These are phyloP conservation scores for Agrypnus murinus DNA, from an alignment of 2,888 invertebrate genomes.

Conservation along the genomic window DNA sequence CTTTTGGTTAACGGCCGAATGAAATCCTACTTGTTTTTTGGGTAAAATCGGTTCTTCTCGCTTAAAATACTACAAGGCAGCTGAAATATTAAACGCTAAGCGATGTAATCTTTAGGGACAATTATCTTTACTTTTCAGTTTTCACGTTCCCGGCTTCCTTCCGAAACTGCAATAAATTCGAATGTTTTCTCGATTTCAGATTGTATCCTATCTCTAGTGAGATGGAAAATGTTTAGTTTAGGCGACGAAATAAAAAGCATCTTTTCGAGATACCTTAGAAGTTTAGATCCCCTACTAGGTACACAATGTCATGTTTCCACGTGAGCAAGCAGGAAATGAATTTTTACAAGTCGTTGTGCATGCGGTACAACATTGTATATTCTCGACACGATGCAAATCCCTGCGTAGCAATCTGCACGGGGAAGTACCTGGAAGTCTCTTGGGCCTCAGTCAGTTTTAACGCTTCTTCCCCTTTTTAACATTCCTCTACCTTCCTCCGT, in stretches of 20 bases:
- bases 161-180: too few relatives aligned
- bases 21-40: too few relatives aligned
- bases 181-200: too few relatives aligned
- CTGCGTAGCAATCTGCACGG: slow-evolving; percentile 56
- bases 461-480: slow-evolving; percentile 49
- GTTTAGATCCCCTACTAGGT: slow-evolving; percentile 18
- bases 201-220: not conserved
- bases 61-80: too few relatives aligned
- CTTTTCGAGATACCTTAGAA: not conserved
- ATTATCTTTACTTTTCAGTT: too few relatives aligned
- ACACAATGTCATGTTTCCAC: slow-evolving; percentile 36
- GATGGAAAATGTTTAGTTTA: not conserved
- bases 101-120: too few relatives aligned
- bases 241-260: not conserved
- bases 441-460: slow-evolving; percentile 51
- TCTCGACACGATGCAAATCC: slow-evolving; percentile 56
- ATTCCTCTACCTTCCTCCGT: slow-evolving; percentile 40
- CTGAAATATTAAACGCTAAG: too few relatives aligned
- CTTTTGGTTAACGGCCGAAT: too few relatives aligned
- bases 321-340: slow-evolving; percentile 52
- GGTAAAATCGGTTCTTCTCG: too few relatives aligned
- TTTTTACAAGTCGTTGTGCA: slow-evolving; percentile 55
- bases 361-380: slow-evolving; percentile 52
- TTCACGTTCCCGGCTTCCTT: too few relatives aligned
- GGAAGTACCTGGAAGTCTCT: slow-evolving; percentile 44